phyloP scores from a whole-genome alignment of 1,140 invertebrate genomes.

The Aphelenchoides besseyi region DNA sequence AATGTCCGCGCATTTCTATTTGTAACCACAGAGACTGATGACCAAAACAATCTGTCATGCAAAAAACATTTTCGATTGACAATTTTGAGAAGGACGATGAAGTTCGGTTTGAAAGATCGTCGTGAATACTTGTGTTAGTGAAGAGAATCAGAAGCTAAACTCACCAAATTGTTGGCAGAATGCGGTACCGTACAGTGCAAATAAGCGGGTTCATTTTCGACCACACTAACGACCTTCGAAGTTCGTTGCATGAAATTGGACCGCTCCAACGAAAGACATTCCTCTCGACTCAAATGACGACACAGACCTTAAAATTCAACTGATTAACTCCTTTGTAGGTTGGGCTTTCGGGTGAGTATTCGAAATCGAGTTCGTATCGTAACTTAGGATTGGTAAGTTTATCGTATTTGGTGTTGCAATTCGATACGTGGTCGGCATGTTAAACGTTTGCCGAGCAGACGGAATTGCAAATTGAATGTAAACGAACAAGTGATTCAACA shows the following conservation, averaged over 20 bases:
- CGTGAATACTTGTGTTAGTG: not conserved
- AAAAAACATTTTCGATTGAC: not conserved
- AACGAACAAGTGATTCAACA: too few species aligned
- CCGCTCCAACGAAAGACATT: slow-evolving; percentile 4
- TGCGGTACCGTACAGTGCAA: slow-evolving; percentile 23
- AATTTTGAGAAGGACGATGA: not conserved
- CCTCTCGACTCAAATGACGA: not conserved
- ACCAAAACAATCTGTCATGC: not conserved
- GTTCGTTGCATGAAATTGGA: slow-evolving; percentile 1
- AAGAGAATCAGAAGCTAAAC: not conserved
- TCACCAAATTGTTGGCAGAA: slow-evolving; percentile 18
- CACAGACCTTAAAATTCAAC: not conserved
- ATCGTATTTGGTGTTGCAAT: too few species aligned
- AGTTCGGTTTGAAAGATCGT: not conserved
- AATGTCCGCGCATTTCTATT: not conserved
- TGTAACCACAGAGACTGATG: not conserved
- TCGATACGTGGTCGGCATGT: too few species aligned
- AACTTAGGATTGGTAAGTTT: too few species aligned
- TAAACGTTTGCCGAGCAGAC: too few species aligned
- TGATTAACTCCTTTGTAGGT: too few species aligned
- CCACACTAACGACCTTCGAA: slow-evolving; percentile 22
- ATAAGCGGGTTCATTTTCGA: slow-evolving; percentile 19
- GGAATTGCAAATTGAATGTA: too few species aligned
- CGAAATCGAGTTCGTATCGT: too few species aligned
- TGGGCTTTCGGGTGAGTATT: too few species aligned